Evolutionary conservation across 2,888 invertebrate genomes (phyloP).

Genomic region (Heliconius ismenius): DNA sequence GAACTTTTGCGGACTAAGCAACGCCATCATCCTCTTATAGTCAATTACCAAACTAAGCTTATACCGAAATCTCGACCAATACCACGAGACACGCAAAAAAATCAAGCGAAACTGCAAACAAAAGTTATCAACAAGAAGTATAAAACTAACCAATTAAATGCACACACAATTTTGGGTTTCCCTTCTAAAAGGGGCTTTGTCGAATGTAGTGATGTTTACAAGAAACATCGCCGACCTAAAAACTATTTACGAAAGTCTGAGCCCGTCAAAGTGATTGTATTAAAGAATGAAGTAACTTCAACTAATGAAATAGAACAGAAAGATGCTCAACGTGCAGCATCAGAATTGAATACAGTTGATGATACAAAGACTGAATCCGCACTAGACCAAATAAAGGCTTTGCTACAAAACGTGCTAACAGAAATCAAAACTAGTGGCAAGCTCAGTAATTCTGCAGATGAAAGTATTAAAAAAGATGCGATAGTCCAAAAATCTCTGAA

Average conservation of each 20-base stretch:
- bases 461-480: conserved; percentile 60
- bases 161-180: conserved; percentile 38
- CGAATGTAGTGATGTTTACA: conserved; percentile 58
- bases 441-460: conserved; percentile 45
- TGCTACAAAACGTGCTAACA: conserved; percentile 65
- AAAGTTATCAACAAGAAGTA: conserved; percentile 4
- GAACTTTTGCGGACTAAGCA: conserved; percentile 51
- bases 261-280: conserved; percentile 30
- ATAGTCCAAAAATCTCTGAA: conserved; percentile 64
- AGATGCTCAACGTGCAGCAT: conserved; percentile 20
- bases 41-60: conserved; percentile 47
- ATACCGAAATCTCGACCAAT: conserved; percentile 21
- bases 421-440: conserved; percentile 66
- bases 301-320: conserved; percentile 26
- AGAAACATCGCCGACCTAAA: conserved; percentile 43
- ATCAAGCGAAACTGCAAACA: conserved; percentile 13
- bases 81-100: conserved; percentile 31
- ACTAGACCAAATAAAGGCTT: conserved; percentile 68
- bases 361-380: conserved; percentile 64
- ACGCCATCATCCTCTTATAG: conserved; percentile 41
- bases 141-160: conserved; percentile 37
- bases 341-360: conserved; percentile 44
- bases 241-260: conserved; percentile 40
- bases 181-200: conserved; percentile 55
- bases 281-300: conserved; percentile 32